Percentiles rank a stretch among this genome's conserved stretches.
Evolutionary conservation across 2,888 invertebrate genomes (phyloP).

Genomic region (Esperia sulphurella): DNA sequence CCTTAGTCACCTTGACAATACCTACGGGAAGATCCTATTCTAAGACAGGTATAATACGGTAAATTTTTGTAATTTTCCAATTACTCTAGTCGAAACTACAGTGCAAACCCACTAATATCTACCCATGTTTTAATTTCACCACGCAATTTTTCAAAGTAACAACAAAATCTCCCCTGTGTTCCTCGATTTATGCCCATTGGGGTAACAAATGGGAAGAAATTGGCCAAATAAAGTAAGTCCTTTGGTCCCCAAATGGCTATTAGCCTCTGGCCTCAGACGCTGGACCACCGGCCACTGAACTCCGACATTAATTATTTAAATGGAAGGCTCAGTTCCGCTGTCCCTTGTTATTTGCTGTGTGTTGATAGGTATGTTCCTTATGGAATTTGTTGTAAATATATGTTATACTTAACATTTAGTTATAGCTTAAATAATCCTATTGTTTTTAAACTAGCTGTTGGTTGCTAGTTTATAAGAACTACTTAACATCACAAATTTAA

Average conservation of each 20-base stretch:
- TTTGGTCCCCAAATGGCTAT: constrained; percentile 66
- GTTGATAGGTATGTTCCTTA: constrained; percentile 28
- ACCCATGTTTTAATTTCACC: constrained; percentile 16
- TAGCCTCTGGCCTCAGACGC: constrained; percentile 57
- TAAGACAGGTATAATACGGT: too few relatives aligned
- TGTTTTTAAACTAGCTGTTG: too few relatives aligned
- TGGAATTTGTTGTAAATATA: constrained; percentile 13
- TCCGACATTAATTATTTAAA: constrained; percentile 65
- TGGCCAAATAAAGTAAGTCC: constrained; percentile 64
- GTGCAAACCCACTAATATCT: constrained; percentile 27
- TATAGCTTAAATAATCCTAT: too few relatives aligned
- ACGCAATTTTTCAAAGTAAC: constrained; percentile 27
- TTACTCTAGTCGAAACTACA: constrained; percentile 20
- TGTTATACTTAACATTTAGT: too few relatives aligned
- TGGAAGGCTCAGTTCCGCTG: constrained; percentile 42
- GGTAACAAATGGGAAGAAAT: constrained; percentile 55
- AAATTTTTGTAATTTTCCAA: too few relatives aligned
- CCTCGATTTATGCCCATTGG: constrained; percentile 39
- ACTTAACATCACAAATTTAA: too few relatives aligned
- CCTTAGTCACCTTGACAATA: too few relatives aligned
- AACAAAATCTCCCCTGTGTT: constrained; percentile 35
- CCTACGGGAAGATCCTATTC: too few relatives aligned
- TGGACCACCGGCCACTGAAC: constrained; percentile 24
- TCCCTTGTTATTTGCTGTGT: constrained; percentile 28
- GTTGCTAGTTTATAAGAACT: too few relatives aligned